Evolutionary conservation across 2,797 vertebrate species (phyloP).

Genomic region (Graptemys geographica): DNA sequence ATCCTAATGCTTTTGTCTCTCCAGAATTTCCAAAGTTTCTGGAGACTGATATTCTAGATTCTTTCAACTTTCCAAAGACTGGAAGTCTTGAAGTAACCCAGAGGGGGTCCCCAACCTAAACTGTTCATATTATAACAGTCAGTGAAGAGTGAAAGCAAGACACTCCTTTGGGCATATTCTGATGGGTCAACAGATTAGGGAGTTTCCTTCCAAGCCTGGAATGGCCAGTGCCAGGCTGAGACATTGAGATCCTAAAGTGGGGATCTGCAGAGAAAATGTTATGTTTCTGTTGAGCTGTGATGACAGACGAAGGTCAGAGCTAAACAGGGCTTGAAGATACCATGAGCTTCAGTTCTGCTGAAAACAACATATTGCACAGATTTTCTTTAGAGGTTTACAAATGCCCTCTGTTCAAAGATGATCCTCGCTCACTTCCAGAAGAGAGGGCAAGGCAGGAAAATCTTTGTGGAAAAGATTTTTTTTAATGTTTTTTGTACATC

Average conservation of each 20-base stretch:
- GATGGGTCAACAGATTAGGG: not conserved
- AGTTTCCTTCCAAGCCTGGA: constrained; percentile 21
- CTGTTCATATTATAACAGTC: not conserved
- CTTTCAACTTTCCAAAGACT: not conserved
- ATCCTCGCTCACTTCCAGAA: constrained; percentile 37
- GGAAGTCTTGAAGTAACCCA: not conserved
- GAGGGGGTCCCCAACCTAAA: not conserved
- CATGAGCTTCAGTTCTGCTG: constrained; percentile 12
- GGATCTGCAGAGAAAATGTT: not conserved
- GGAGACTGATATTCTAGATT: not conserved
- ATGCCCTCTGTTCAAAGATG: constrained; percentile 45
- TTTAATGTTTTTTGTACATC: constrained; percentile 24
- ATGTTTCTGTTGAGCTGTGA: not conserved
- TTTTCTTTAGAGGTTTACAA: constrained; percentile 35
- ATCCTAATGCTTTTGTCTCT: not conserved
- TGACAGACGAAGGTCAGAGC: not conserved
- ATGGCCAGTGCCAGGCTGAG: not conserved
- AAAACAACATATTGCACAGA: constrained; percentile 47
- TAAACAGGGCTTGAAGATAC: not conserved
- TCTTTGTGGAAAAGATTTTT: constrained; percentile 45
- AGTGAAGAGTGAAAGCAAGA: not conserved
- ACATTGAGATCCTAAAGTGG: not conserved
- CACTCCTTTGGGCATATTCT: not conserved
- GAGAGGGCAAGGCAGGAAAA: constrained; percentile 35
- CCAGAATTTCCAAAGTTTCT: not conserved